These are phyloP conservation scores for Drosophila fuyamai DNA, from an alignment of 1,140 invertebrate genomes.

Conservation along the genomic window DNA sequence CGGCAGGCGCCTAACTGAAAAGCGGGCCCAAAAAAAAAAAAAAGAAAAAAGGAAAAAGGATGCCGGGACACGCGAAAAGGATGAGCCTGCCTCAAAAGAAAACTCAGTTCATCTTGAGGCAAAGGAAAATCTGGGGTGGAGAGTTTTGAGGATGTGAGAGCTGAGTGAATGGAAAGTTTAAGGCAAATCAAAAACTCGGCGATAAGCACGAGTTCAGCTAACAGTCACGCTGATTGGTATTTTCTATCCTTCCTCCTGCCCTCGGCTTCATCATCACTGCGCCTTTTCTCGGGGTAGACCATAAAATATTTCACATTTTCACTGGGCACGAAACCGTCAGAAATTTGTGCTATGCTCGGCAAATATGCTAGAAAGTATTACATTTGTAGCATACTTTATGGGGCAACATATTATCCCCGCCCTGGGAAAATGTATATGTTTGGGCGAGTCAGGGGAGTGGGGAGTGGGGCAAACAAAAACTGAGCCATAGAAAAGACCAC, in stretches of 20 bases:
- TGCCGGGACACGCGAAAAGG: constrained; percentile 53
- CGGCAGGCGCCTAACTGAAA: constrained; percentile 54
- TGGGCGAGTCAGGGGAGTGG: background rate
- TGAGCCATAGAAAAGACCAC: constrained; percentile 30
- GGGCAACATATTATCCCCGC: constrained; percentile 20
- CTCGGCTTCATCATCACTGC: constrained; percentile 7
- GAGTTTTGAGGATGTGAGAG: constrained; percentile 3
- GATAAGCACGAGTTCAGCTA: constrained; percentile 80
- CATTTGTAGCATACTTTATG: constrained; percentile 65
- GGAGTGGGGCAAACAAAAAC: constrained; percentile 12
- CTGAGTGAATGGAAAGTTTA: constrained; percentile 66
- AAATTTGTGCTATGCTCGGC: constrained; percentile 67
- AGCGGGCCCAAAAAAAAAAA: constrained; percentile 27
- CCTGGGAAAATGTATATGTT: constrained; percentile 6
- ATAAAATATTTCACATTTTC: constrained; percentile 80
- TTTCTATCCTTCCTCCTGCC: constrained; percentile 37
- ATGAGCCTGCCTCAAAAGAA: constrained; percentile 67
- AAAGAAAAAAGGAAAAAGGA: constrained; percentile 38
- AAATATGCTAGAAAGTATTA: constrained; percentile 67
- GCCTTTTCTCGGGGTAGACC: constrained; percentile 47
- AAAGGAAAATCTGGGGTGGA: background rate
- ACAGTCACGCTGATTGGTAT: constrained; percentile 80
- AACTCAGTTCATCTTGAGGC: constrained; percentile 43
- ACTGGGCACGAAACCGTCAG: constrained; percentile 52
- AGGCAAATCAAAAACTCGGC: constrained; percentile 80